These are phyloP conservation scores for Ceratitis capitata DNA, from an alignment of 1,140 invertebrate genomes.

Conservation along the genomic window DNA sequence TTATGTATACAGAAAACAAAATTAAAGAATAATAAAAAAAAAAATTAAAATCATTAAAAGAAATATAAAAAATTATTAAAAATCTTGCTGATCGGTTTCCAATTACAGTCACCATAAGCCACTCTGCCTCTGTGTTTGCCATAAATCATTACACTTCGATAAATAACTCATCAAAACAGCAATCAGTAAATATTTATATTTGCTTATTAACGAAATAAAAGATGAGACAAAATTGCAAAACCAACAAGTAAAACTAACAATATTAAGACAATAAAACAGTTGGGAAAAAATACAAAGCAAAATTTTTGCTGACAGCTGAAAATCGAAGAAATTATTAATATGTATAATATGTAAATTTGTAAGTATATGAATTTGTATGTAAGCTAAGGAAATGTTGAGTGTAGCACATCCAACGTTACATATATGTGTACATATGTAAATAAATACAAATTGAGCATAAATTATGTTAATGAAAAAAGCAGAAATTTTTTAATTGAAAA, in stretches of 20 bases:
- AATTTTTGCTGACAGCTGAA: slow-evolving; percentile 18
- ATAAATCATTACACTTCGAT: slow-evolving; percentile 10
- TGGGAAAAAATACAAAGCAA: background rate
- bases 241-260: background rate
- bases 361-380: background rate
- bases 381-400: background rate
- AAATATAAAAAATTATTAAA: background rate
- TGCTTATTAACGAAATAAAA: background rate
- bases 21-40: background rate
- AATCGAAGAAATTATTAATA: slow-evolving; percentile 10
- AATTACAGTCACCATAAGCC: background rate
- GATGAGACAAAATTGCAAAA: background rate
- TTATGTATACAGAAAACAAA: too few species aligned
- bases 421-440: background rate
- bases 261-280: background rate
- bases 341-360: slow-evolving; percentile 6
- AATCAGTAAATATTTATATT: background rate
- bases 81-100: slow-evolving; percentile 24
- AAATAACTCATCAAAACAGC: slow-evolving; percentile 3
- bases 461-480: slow-evolving; percentile 15
- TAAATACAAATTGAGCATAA: slow-evolving; percentile 1
- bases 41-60: background rate
- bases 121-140: background rate
- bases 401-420: background rate
- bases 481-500: background rate